Evolutionary conservation across 2,888 invertebrate genomes (phyloP), one percentile per base, ranked within the genome.

Genomic region (Megastigmus dorsalis): DNA sequence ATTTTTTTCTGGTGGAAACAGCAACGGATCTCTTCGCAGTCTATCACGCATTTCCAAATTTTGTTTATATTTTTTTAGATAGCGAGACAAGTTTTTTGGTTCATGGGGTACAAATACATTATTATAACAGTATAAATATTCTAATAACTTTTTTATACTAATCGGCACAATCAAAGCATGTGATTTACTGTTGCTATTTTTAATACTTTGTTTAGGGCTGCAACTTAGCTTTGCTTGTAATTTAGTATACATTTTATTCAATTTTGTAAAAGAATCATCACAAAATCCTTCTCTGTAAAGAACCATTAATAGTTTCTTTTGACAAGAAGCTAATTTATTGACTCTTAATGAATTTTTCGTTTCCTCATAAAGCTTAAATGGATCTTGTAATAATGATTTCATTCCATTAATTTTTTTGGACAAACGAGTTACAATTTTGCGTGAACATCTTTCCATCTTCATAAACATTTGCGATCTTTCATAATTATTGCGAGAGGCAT

Each of bases 71-170:
- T 62, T 62, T n/a, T 41, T 0, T 15, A 76, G 36, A 1, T n/a
- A 38, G 0, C 1, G 1, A 23, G 9, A 0, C 33, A 76, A 54
- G 45, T 52, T 36, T 30, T 33, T n/a, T 20, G 45, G 54, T 20
- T 43, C 20, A 15, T 76, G 5, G 2, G 76, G 52, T 28, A 38
- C 55, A 70, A 74, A 76, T 9, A 76, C 36, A 10, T 74, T 76
- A 26, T 76, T 76, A 9, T 67, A 76, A 38, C 60, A 13, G 9
- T 69, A 55, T 30, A 76, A 10, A 28, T 50, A 73, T 33, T 45
- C 2, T 13, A 69, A 13, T 10, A 76, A n/a, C 0, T 0, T 0
- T 2, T 38, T 30, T 7, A n/a, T n/a, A n/a, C n/a, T n/a, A n/a
- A n/a, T n/a, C n/a, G n/a, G n/a, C n/a, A n/a, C n/a, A 76, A 1